A percentile compares a stretch with the other conserved stretches of the same genome.
Conservation (phyloP, 2,797 vertebrate species). For the Pipistrellus pygmaeus region DNA sequence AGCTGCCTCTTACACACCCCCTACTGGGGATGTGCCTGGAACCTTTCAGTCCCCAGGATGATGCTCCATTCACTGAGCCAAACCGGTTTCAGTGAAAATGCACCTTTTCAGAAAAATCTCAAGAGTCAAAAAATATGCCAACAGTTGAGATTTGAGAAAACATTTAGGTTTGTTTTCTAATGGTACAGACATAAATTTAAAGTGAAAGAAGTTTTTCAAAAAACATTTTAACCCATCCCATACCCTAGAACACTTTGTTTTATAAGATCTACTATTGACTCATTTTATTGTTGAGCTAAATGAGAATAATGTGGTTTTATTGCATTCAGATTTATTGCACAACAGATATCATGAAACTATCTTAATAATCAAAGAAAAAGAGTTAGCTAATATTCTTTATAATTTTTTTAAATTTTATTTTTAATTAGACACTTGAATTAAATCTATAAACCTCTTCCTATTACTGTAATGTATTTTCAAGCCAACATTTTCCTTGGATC, state of each 20-base stretch:
- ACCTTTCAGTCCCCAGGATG: too few species aligned
- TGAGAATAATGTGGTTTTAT: background rate
- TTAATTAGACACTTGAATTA: conserved; percentile 49
- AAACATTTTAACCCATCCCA: background rate
- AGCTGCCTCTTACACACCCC: too few species aligned
- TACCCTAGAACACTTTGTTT: background rate
- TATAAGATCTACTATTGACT: background rate
- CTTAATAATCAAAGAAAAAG: conserved; percentile 16
- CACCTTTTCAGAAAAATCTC: background rate
- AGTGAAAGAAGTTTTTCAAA: background rate
- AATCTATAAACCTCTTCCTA: background rate
- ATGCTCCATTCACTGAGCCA: too few species aligned
- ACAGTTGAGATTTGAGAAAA: conserved; percentile 10
- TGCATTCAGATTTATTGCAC: background rate
- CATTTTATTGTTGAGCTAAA: conserved; percentile 10
- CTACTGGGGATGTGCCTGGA: too few species aligned
- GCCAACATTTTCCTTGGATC: background rate
- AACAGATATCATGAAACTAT: background rate
- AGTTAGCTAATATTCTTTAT: background rate
- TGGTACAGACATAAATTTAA: background rate
- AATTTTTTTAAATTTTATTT: background rate
- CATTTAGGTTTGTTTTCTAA: background rate
- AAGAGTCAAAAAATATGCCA: background rate
- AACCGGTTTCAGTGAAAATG: background rate
- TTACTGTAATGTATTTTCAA: conserved; percentile 35